These are phyloP conservation scores for Polyommatus iphigenia DNA, from an alignment of 2,888 invertebrate genomes.

Conservation along the genomic window DNA sequence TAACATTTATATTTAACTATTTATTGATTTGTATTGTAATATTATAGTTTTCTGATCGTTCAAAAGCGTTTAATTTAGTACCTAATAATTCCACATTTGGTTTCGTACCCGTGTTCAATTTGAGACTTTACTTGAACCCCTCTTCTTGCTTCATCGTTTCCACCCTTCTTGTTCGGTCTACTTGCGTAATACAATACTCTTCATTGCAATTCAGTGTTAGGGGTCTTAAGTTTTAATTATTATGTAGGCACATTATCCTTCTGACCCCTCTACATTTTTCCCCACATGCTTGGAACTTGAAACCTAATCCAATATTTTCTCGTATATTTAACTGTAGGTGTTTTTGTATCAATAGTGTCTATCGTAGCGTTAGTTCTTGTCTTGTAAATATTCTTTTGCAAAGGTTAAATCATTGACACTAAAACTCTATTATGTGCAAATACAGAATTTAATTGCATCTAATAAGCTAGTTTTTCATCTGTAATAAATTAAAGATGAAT, in stretches of 20 bases:
- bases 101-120: not conserved
- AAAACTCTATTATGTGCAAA: conserved; percentile 39
- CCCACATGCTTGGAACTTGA: conserved; percentile 4
- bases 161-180: conserved; percentile 14
- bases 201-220: conserved; percentile 11
- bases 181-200: conserved; percentile 22
- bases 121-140: not conserved
- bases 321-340: not conserved
- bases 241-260: conserved; percentile 22
- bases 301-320: conserved; percentile 7
- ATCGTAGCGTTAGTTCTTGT: not conserved
- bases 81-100: not conserved
- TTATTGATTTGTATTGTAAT: not conserved
- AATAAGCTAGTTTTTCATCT: conserved; percentile 32
- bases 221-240: conserved; percentile 26
- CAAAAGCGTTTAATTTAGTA: not conserved
- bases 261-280: not conserved
- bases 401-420: not conserved
- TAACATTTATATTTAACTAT: not conserved
- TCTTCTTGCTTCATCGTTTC: conserved; percentile 2
- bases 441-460: conserved; percentile 35
- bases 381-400: conserved; percentile 3
- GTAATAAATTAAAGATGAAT: conserved; percentile 27
- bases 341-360: conserved; percentile 1
- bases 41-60: not conserved